These are phyloP conservation scores for Coracias cyanogaster DNA, from an alignment of 2,797 vertebrate genomes.

Conservation along the genomic window DNA sequence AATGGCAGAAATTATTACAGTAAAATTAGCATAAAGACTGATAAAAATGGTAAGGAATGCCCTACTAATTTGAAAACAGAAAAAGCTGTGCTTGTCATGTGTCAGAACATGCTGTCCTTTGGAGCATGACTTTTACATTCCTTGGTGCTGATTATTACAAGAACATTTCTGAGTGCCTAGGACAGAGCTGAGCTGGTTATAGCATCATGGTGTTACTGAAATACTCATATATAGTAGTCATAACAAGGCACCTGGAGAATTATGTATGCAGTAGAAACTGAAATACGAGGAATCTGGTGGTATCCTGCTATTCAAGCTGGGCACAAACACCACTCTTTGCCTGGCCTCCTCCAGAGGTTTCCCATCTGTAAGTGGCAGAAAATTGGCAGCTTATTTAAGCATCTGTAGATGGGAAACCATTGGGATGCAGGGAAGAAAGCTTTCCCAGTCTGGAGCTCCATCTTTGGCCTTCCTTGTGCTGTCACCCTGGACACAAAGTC, in stretches of 20 bases:
- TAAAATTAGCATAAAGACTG: neutral
- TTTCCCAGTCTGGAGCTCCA: neutral
- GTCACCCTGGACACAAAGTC: neutral
- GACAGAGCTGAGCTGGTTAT: neutral
- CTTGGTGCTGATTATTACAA: neutral
- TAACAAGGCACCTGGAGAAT: neutral
- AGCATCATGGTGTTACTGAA: neutral
- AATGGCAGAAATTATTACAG: fast-evolving
- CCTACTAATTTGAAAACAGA: neutral
- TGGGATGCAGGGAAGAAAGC: neutral
- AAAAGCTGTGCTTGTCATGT: neutral
- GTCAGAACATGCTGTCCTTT: neutral
- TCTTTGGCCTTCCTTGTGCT: neutral
- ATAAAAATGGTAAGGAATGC: neutral
- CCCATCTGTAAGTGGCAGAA: neutral
- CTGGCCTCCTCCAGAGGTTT: neutral
- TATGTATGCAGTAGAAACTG: neutral
- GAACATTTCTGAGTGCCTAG: neutral
- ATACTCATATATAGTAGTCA: neutral
- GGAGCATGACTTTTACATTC: neutral
- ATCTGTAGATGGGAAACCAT: neutral
- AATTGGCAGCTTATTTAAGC: neutral
- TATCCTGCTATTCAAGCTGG: neutral
- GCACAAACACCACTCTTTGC: neutral
- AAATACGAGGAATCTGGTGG: neutral